Evolutionary conservation across 2,888 invertebrate genomes (phyloP), one percentile per base, ranked within the genome.

Genomic region (Clusia tigrina): DNA sequence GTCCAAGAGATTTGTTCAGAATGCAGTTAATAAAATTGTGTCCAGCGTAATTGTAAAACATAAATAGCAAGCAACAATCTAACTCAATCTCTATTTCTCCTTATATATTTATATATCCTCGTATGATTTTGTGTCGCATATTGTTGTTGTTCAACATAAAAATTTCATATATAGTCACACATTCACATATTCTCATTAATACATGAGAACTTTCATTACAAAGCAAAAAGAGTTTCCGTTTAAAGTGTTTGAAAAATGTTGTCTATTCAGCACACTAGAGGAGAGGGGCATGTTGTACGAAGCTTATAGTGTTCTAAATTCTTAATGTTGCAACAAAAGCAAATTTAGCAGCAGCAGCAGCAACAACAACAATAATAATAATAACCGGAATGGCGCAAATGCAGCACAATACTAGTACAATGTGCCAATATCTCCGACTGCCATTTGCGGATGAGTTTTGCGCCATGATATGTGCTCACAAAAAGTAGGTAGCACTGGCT

Each of bases 291-390:
- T 12, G 32, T 15, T 2, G 18, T 20, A 48, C 6, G 48, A 6
- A 32, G 32, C 32, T 9, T 6, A 32, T 32, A 48, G 22, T 48
- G 48, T 48, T 48, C 48, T 48, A 48, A 48, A 48, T 48, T 20
- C 42, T 42, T 17, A 42, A 10, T 15, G 22, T 22, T 48, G 22
- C 48, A 48, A 20, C 20, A 42, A 22, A 18, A 20, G 3, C 20
- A 18, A 42, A 22, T 48, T n/a, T n/a, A 48, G 22, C 18, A 48
- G 22, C 20, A 48, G 3, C 15, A 9, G 22, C 42, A 42, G 3
- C n/a, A 15, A 42, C 42, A 42, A 42, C 42, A 42, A 42, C 42
- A 15, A 42, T 42, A 42, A 42, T n/a, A 42, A 42, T n/a, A 42
- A n/a, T 12, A 15, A 42, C 42, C 9, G 42, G 22, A 48, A 48